A percentile compares a stretch with the other conserved stretches of the same genome.
Evolutionary conservation across 2,113 vertebrate species (phyloP).

Genomic region (Forbesichthys agassizii): DNA sequence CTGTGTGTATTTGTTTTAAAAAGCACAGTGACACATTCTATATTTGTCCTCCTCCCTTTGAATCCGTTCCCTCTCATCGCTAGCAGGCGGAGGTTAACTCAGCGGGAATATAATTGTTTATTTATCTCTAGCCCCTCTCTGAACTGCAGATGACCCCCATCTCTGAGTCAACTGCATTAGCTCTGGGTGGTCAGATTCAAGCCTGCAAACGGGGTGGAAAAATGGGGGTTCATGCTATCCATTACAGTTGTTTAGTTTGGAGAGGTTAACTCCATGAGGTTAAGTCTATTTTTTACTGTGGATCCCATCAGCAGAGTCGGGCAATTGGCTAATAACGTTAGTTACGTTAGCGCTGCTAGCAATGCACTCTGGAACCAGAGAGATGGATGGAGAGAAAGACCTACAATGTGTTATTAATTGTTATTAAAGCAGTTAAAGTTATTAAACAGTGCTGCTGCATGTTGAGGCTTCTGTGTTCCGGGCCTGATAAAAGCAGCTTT

Average conservation of each 20-base stretch:
- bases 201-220: slow-evolving; percentile 14
- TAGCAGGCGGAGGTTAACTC: slow-evolving; percentile 35
- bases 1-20: not conserved
- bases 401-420: slow-evolving; percentile 28
- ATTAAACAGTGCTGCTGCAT: too few species aligned
- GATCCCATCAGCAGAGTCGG: slow-evolving; percentile 61
- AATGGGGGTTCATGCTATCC: slow-evolving; percentile 58
- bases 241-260: slow-evolving; percentile 75
- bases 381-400: too few species aligned
- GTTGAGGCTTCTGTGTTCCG: too few species aligned
- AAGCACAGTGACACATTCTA: not conserved
- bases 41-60: slow-evolving; percentile 5
- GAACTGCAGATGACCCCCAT: slow-evolving; percentile 74
- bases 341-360: not conserved
- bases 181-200: slow-evolving; percentile 67
- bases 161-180: slow-evolving; percentile 74
- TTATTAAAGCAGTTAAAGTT: too few species aligned
- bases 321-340: slow-evolving; percentile 49
- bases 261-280: slow-evolving; percentile 73
- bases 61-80: slow-evolving; percentile 25
- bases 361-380: too few species aligned
- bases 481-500: not conserved
- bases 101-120: slow-evolving; percentile 51
- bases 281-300: slow-evolving; percentile 69
- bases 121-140: slow-evolving; percentile 69